Conservation (phyloP, 1,140 invertebrate species). For the Magallana gigas region DNA sequence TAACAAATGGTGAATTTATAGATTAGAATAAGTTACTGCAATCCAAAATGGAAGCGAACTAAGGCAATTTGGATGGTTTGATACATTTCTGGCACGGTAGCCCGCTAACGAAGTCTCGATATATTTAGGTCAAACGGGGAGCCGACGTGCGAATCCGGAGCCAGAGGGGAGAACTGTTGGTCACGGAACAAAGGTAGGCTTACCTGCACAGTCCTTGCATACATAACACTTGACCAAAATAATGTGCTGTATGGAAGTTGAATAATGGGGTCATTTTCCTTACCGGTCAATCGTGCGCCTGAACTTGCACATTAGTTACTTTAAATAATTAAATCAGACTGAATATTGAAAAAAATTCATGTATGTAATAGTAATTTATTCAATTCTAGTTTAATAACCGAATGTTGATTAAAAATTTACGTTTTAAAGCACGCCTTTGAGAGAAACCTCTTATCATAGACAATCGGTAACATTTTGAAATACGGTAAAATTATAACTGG, state of each 20-base stretch:
- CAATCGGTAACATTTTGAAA: no score
- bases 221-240: not conserved
- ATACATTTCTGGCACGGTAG: not conserved
- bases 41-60: not conserved
- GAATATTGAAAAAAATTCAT: no score
- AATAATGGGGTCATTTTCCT: no score
- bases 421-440: no score
- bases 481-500: no score
- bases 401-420: no score
- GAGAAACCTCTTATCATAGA: no score
- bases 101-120: not conserved
- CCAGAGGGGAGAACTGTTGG: not conserved
- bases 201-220: not conserved
- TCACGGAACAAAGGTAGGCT: not conserved
- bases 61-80: not conserved
- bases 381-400: no score
- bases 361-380: no score
- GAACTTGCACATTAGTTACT: no score
- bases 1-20: not conserved
- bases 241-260: not conserved
- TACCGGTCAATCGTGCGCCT: no score
- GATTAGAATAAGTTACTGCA: not conserved
- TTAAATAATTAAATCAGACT: no score
- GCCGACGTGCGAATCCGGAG: not conserved
- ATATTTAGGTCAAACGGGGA: constrained; percentile 27